Evolutionary conservation across 2,113 vertebrate genomes (phyloP).

Genomic region (Calonectris borealis): DNA sequence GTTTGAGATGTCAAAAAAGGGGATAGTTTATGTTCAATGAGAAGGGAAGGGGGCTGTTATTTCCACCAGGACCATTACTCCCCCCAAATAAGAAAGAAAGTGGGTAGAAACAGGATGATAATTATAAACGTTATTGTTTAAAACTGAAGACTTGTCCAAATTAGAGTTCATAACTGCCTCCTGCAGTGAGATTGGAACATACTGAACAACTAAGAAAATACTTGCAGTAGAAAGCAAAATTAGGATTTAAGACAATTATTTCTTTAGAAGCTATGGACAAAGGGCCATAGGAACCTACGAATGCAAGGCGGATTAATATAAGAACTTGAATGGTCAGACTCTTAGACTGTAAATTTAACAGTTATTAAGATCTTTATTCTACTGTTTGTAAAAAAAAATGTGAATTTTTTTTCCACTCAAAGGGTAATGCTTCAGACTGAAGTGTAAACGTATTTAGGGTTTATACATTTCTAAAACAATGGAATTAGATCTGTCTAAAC

Average conservation of each 20-base stretch:
- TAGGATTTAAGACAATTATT: not conserved
- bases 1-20: not conserved
- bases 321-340: not conserved
- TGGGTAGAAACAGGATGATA: not conserved
- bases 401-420: not conserved
- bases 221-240: not conserved
- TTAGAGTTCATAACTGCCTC: not conserved
- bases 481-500: not conserved
- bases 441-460: not conserved
- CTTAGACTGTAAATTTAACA: not conserved
- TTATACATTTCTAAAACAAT: not conserved
- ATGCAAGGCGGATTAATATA: not conserved
- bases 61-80: not conserved
- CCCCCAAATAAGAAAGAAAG: not conserved
- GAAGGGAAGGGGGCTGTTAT: not conserved
- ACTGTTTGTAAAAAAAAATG: not conserved
- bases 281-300: not conserved
- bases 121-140: conserved; percentile 39
- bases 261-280: not conserved
- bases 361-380: not conserved
- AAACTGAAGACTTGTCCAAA: not conserved
- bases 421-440: not conserved
- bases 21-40: not conserved
- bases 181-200: not conserved
- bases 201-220: not conserved